Percentiles rank a stretch among this genome's conserved stretches.
These are phyloP conservation scores for Chloroclystis v-ata DNA, from an alignment of 2,888 invertebrate genomes.

Conservation along the genomic window DNA sequence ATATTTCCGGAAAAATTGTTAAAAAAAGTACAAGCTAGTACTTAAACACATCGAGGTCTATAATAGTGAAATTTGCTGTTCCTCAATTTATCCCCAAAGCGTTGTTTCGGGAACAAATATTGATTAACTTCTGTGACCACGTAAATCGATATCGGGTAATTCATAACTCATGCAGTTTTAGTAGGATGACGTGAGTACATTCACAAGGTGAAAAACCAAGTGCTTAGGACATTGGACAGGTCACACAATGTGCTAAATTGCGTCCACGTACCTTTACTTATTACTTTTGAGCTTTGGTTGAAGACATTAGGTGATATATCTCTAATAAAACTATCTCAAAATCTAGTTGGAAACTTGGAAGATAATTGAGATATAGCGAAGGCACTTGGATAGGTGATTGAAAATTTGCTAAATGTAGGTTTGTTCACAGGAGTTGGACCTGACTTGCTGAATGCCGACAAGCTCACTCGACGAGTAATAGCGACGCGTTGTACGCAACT, in stretches of 20 bases:
- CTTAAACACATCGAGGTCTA: too few species aligned
- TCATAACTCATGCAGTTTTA: too few species aligned
- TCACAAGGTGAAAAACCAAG: constrained; percentile 16
- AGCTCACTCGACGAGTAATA: constrained; percentile 90
- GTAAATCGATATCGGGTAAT: too few species aligned
- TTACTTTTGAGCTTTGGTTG: constrained; percentile 19
- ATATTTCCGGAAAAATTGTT: too few species aligned
- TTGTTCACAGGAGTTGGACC: constrained; percentile 91
- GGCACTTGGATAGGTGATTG: constrained; percentile 56
- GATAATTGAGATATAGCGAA: constrained; percentile 47
- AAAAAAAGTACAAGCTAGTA: too few species aligned
- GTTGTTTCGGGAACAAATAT: too few species aligned
- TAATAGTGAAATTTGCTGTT: too few species aligned
- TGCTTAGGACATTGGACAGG: constrained; percentile 19
- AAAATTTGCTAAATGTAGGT: constrained; percentile 85
- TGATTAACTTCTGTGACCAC: too few species aligned
- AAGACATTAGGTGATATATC: constrained; percentile 23
- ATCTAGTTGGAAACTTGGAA: constrained; percentile 36
- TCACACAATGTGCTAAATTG: constrained; percentile 24
- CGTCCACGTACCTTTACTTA: constrained; percentile 26
- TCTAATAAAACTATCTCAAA: constrained; percentile 11
- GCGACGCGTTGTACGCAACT: constrained; percentile 84
- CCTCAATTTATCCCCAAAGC: too few species aligned
- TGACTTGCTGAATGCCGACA: constrained; percentile 82
- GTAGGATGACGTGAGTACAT: not conserved